Conservation (phyloP, 2,888 invertebrate genomes). For the Campaea margaritaria region DNA sequence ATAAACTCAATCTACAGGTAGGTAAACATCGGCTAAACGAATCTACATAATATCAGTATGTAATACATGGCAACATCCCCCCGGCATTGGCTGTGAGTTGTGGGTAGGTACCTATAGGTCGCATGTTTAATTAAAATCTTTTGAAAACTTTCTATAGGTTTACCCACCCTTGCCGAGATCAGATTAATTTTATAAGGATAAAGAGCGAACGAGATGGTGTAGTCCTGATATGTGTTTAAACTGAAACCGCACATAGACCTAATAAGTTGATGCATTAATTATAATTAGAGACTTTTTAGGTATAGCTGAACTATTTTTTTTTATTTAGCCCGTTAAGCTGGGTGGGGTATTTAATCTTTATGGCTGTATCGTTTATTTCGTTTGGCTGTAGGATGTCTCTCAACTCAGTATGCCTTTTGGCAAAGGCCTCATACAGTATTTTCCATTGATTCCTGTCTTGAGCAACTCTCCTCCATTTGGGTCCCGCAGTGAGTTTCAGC, state of each 20-base stretch:
- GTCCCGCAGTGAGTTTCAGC: no score
- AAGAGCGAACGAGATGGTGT: conserved; percentile 15
- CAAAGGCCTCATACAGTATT: no score
- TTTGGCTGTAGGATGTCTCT: no score
- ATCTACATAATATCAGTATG: conserved; percentile 4
- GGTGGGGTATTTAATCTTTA: no score
- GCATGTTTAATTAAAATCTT: conserved; percentile 42
- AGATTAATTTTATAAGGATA: conserved; percentile 34
- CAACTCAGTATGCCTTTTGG: no score
- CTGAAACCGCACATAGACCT: neutral
- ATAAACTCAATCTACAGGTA: conserved; percentile 39
- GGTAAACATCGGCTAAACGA: conserved; percentile 4
- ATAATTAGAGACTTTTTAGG: no score
- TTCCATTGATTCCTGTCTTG: no score
- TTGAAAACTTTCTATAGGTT: conserved; percentile 34
- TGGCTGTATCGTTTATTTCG: no score
- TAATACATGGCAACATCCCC: conserved; percentile 7
- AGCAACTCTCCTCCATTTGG: no score
- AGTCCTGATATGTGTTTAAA: conserved; percentile 9
- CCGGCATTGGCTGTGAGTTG: conserved; percentile 17
- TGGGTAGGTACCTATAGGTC: conserved; percentile 20
- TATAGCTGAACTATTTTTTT: no score
- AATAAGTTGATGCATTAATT: neutral
- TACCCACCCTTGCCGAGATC: conserved; percentile 29
- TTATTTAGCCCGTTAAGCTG: no score